Evolutionary conservation across 2,888 invertebrate species (phyloP), one percentile per base, ranked within the genome.

Genomic region (Merodon equestris): DNA sequence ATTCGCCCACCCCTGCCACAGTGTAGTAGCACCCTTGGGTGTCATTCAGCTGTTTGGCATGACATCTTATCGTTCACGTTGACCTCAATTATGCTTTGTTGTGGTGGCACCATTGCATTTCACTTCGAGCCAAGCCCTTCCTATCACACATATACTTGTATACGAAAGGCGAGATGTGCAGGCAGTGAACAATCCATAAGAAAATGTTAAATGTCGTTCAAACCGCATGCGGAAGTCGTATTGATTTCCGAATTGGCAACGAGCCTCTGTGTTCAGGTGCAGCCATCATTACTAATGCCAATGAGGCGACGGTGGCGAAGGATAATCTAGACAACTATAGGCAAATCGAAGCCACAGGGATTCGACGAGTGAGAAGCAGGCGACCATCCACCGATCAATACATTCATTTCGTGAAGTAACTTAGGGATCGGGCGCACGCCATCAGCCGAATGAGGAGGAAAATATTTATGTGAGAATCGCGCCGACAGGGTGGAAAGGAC

Each of bases 381-480:
- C 50, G 40, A 68, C 27, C 7, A 68, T 58, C 58, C 48, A 67
- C 13, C 17, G 50, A 57, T 67, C 66, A 57, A 67, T 57, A 57
- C 27, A 27, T 27, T 27, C 27, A 27, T 27, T 66, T 18, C 19
- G 38, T 19, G n/a, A 48, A 66, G 64, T 56, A 66, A 66, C 34
- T 14, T 27, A 44, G 36, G 45, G 53, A 7, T 27, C 7, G 27
- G 27, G 27, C 27, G 27, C 27, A 27, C 7, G 27, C 7, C 7
- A 7, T 27, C 27, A 27, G 27, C 27, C 27, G 27, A 4, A 27
- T 2, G 3, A 27, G 27, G 27, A 27, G 27, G 2, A 7, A 27
- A 27, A 27, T 2, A 27, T 2, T 27, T 4, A 27, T 27, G 27
- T 27, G 27, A 7, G 27, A 27, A 27, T 7, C 27, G 7, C 7